Evolutionary conservation across 1,140 invertebrate genomes (phyloP).

Genomic region (Heterodera schachtii): DNA sequence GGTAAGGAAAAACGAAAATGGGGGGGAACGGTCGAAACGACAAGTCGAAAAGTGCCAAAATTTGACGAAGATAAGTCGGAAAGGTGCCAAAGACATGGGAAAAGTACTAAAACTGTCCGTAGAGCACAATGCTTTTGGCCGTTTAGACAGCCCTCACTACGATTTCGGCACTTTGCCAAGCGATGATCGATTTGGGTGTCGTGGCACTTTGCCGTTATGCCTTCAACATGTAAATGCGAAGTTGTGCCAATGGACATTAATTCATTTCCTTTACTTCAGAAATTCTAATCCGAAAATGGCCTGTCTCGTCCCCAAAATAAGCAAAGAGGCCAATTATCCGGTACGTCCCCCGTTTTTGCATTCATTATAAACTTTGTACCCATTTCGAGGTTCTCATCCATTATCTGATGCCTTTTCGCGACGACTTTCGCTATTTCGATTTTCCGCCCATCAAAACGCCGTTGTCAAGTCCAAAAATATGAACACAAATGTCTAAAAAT

Average conservation of each 20-base stretch:
- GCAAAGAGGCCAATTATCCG: slow-evolving; percentile 20
- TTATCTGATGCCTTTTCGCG: slow-evolving; percentile 41
- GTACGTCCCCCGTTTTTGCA: slow-evolving; percentile 1
- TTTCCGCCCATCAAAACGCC: slow-evolving; percentile 28
- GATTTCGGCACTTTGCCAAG: slow-evolving; percentile 33
- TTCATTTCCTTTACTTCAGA: not conserved
- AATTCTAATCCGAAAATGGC: slow-evolving; percentile 32
- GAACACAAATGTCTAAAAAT: not conserved
- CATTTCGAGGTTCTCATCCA: slow-evolving; percentile 40
- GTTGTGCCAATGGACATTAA: not conserved
- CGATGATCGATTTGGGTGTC: slow-evolving; percentile 38
- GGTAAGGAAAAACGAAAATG: not conserved
- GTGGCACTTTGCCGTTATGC: slow-evolving; percentile 46
- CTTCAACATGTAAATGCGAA: slow-evolving; percentile 23
- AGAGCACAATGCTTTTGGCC: slow-evolving; percentile 12
- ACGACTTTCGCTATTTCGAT: slow-evolving; percentile 40
- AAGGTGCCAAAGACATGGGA: too few relatives aligned
- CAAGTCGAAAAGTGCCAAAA: too few relatives aligned
- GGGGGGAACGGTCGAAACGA: too few relatives aligned
- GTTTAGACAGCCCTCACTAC: slow-evolving; percentile 14
- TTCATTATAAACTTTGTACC: slow-evolving; percentile 16
- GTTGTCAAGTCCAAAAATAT: not conserved
- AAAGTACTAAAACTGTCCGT: not conserved
- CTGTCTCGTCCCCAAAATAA: slow-evolving; percentile 42
- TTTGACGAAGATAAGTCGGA: too few relatives aligned